Base-by-base conservation (phyloP, 1,140 invertebrate species). In the Onthophagus taurus region DNA sequence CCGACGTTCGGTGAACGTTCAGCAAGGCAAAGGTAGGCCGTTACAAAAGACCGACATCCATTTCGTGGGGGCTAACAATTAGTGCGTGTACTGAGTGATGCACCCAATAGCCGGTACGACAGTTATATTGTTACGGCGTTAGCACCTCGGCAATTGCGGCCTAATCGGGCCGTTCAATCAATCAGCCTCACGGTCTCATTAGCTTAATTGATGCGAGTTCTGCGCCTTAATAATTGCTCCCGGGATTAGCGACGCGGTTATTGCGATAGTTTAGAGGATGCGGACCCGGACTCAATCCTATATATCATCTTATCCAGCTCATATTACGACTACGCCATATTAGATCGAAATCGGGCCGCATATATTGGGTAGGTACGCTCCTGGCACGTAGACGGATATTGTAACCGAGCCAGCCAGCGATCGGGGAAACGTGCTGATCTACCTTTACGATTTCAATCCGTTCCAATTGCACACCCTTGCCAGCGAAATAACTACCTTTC, bases 221-320 rank as follows among this genome's bases (percentile, higher is more conserved):
- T 39, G 50, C 47, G 47, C 50, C 50, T 52, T 52, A 47, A 44
- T 52, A 52, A 52, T 52, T 52, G 47, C 50, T 49, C 39, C 37
- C 39, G 50, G 50, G 50, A 52, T 52, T 52, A 52, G 39, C 43
- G 35, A 42, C 31, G 37, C 41, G 49, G 49, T 51, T 47, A 52
- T 52, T 49, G 47, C 50, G 19, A 45, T 45, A 34, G 33, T 45
- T 45, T 45, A 45, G 21, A 24, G 23, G 35, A 36, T 37, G 33
- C 33, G 43, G 34, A 34, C 24, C 35, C 18, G 33, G 42, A 43
- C 30, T 43, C 39, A 42, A 43, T 43, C 30, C 31, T 31, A 43
- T 43, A 43, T 31, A 31, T 43, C 20, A 43, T 43, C 31, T 43
- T 43, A 37, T 37, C 35, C 35, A 37, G 35, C 35, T 37, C 35